Base-by-base conservation (phyloP, 2,888 invertebrate genomes). In the Aleiodes testaceus region DNA sequence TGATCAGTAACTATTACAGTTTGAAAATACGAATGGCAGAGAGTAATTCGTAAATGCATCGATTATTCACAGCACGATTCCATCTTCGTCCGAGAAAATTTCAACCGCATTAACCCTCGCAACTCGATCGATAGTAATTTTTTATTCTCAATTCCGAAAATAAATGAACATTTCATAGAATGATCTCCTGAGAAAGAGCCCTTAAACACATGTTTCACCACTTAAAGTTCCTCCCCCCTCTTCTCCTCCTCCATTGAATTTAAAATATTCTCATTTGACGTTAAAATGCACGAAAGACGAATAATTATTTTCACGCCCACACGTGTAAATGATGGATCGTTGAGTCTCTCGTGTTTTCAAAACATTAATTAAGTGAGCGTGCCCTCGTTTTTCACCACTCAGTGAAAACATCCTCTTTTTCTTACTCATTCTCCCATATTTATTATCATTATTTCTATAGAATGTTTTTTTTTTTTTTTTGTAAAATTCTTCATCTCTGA, bases 331-430 rank as follows among this genome's bases (percentile, higher is more conserved):
- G 79, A 81, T 77, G 74, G 77, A 80, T 79, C 66, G 74, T 30
- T 69, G 36, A 47, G 72, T 64, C 53, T 72, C 65, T 70, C 77
- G 72, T 78, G 79, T 79, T 79, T 79, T 75, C 71, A 77, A 78
- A 78, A 79, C 79, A 78, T 81, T 81, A 81, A 81, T 81, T 80
- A 81, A 82, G 77, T 78, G 78, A 78, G 78, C 75, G 76, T 78
- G 78, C 76, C 77, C 74, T 74, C 75, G 74, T 78, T 78, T 79
- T 76, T 72, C 74, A 69, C 71, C 72, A 74, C 76, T 72, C 65
- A 70, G 72, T 76, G 75, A 77, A n/a, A 73, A 73, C 74, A 74
- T 74, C 70, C 69, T 66, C 66, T 52, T 50, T 69, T 50, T 67
- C 55, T 69, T 22, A 36, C 59, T 47, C 30, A 20, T 44, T 45